A percentile compares a stretch with the other conserved stretches of the same genome.
Conservation (phyloP, 1,140 invertebrate genomes). For the Drosophila persimilis region DNA sequence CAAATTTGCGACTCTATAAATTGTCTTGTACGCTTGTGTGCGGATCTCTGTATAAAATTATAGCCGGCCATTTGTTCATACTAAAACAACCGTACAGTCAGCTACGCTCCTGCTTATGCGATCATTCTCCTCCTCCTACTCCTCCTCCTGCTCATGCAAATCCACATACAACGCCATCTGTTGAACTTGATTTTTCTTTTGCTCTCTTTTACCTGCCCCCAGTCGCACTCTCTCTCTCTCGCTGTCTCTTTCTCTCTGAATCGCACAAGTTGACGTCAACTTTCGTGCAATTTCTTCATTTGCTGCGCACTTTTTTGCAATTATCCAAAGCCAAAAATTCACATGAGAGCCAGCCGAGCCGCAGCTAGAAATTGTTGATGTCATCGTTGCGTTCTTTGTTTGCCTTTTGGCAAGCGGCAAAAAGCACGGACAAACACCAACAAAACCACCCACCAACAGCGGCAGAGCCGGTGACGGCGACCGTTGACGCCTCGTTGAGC, state of each 20-base stretch:
- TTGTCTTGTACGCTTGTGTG: conserved; percentile 33
- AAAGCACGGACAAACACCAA: conserved; percentile 7
- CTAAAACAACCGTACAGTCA: too few relatives aligned
- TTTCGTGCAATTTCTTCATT: conserved; percentile 67
- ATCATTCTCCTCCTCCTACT: neutral
- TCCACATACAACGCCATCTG: conserved; percentile 52
- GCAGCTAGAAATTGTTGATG: conserved; percentile 61
- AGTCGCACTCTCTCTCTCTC: conserved; percentile 3
- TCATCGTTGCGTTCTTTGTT: conserved; percentile 65
- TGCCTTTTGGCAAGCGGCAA: conserved; percentile 28
- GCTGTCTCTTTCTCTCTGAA: conserved; percentile 7
- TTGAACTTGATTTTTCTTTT: conserved; percentile 52
- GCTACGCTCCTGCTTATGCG: neutral
- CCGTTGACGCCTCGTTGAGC: conserved; percentile 29
- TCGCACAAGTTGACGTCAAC: conserved; percentile 43
- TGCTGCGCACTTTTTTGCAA: conserved; percentile 63
- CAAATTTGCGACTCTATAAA: conserved; percentile 63
- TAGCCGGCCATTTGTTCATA: conserved; percentile 17
- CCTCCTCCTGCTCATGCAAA: neutral
- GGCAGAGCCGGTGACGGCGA: too few relatives aligned
- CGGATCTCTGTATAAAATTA: conserved; percentile 51
- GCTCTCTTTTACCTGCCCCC: conserved; percentile 14
- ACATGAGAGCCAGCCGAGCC: conserved; percentile 1
- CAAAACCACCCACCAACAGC: conserved; percentile 15
- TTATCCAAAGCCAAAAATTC: conserved; percentile 59